Conservation (phyloP, 2,888 invertebrate species). For the Rotaria macrura region DNA sequence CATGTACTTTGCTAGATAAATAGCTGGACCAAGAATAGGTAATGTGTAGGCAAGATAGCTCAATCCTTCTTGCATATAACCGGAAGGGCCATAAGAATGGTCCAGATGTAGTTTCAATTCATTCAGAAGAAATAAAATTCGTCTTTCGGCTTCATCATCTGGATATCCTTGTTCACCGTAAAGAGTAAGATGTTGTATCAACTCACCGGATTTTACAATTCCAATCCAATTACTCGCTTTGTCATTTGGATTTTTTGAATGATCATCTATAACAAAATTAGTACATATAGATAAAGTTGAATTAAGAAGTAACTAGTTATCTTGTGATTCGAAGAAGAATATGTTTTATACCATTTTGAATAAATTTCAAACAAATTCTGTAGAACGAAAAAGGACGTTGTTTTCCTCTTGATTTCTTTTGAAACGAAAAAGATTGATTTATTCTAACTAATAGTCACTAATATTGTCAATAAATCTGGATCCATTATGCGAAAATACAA, state of each 20-base stretch:
- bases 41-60: background rate
- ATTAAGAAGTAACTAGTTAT: too few relatives aligned
- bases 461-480: too few relatives aligned
- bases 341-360: too few relatives aligned
- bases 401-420: too few relatives aligned
- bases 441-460: too few relatives aligned
- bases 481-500: too few relatives aligned
- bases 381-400: too few relatives aligned
- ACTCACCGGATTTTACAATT: background rate
- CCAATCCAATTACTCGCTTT: background rate
- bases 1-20: background rate
- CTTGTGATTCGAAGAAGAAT: too few relatives aligned
- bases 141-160: background rate
- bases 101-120: background rate
- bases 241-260: background rate
- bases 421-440: too few relatives aligned
- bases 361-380: too few relatives aligned
- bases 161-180: background rate
- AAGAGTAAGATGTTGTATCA: background rate
- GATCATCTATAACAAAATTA: background rate
- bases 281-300: too few relatives aligned
- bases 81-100: background rate
- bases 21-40: background rate
- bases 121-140: background rate
- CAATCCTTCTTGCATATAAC: background rate